phyloP scores from a whole-genome alignment of 2,797 vertebrate genomes.

The Phrynocephalus vlangalii region DNA sequence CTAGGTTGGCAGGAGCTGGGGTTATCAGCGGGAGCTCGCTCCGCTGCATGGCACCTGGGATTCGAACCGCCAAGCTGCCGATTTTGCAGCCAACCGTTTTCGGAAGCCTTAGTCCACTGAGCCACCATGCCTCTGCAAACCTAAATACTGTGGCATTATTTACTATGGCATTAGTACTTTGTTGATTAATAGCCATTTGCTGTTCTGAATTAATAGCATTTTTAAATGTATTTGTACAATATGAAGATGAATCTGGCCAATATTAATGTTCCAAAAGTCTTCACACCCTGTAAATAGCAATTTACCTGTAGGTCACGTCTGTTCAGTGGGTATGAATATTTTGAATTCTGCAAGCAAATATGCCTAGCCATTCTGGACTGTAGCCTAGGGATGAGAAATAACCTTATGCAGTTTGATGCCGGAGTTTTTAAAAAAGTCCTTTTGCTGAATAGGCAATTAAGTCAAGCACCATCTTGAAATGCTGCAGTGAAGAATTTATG shows the following conservation, averaged over 20 bases:
- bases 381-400: conserved; percentile 11
- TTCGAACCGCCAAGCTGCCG: too few species aligned
- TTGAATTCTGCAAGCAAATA: conserved; percentile 21
- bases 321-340: conserved; percentile 34
- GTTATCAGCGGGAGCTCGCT: too few species aligned
- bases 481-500: conserved; percentile 9
- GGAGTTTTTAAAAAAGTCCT: background rate
- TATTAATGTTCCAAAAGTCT: conserved; percentile 4
- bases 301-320: background rate
- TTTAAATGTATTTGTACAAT: too few species aligned
- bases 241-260: background rate
- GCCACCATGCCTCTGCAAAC: too few species aligned
- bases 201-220: too few species aligned
- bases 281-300: background rate
- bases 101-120: too few species aligned
- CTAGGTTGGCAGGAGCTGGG: too few species aligned
- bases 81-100: too few species aligned
- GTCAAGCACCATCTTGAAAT: conserved; percentile 2
- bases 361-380: background rate
- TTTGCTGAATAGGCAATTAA: conserved; percentile 14
- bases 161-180: too few species aligned
- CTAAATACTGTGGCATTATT: too few species aligned
- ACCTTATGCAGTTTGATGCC: conserved; percentile 39
- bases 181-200: too few species aligned
- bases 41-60: too few species aligned